phyloP scores from a whole-genome alignment of 2,888 invertebrate genomes.

The Nomada ferruginata region DNA sequence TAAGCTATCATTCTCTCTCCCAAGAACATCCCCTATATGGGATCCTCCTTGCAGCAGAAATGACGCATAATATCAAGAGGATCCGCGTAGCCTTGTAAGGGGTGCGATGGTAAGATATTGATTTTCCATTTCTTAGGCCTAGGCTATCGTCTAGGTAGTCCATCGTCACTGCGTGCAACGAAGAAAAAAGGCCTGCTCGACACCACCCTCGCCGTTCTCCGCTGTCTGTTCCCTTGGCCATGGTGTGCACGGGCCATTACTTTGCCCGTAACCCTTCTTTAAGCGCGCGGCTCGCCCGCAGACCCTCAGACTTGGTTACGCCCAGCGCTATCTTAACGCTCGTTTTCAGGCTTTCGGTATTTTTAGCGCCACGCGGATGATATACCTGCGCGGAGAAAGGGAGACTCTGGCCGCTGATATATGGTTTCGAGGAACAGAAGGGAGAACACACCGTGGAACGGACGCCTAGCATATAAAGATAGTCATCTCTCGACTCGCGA shows the following conservation, averaged over 20 bases:
- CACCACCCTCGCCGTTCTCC: conserved; percentile 44
- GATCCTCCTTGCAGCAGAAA: too few relatives aligned
- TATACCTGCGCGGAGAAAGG: conserved; percentile 66
- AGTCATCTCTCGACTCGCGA: conserved; percentile 54
- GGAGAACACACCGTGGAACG: conserved; percentile 41
- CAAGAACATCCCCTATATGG: too few relatives aligned
- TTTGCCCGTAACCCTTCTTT: conserved; percentile 76
- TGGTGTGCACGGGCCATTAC: conserved; percentile 70
- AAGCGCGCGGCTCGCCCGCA: conserved; percentile 64
- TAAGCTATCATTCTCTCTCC: too few relatives aligned
- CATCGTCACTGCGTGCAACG: conserved; percentile 64
- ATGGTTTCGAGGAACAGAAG: conserved; percentile 66
- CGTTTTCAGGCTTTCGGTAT: conserved; percentile 74
- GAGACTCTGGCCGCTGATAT: conserved; percentile 59
- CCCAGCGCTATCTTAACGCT: conserved; percentile 76
- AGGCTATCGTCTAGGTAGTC: conserved; percentile 52
- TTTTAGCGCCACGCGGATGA: conserved; percentile 73
- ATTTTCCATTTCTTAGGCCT: conserved; percentile 72
- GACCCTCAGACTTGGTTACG: conserved; percentile 74
- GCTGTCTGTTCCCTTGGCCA: conserved; percentile 47
- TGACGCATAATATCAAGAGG: conserved; percentile 10
- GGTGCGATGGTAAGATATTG: conserved; percentile 65
- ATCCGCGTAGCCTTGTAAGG: conserved; percentile 20
- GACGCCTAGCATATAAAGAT: conserved; percentile 60
- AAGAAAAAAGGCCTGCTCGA: conserved; percentile 41